Percentiles rank a stretch among this genome's conserved stretches.
Conservation (phyloP, 2,888 invertebrate genomes). For the Anodontia alba region DNA sequence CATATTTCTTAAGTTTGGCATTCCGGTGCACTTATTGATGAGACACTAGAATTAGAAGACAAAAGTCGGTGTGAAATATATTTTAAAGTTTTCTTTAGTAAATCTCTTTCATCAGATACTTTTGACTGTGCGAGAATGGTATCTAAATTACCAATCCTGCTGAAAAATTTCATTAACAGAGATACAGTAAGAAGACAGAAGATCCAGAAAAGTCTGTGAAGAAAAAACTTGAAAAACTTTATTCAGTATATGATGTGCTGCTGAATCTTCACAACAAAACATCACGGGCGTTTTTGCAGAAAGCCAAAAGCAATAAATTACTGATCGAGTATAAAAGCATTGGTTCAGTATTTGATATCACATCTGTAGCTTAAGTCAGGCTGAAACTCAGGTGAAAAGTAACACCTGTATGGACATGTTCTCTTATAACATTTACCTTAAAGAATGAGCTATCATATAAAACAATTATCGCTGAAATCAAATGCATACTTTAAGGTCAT, state of each 20-base stretch:
- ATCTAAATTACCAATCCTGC: constrained; percentile 27
- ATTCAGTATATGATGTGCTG: constrained; percentile 32
- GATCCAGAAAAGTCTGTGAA: neutral
- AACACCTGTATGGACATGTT: constrained; percentile 25
- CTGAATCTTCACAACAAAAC: constrained; percentile 39
- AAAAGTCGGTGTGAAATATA: neutral
- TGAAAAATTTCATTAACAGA: constrained; percentile 33
- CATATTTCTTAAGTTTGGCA: neutral
- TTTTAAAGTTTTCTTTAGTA: neutral
- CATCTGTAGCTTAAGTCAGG: constrained; percentile 19
- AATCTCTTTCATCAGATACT: constrained; percentile 14
- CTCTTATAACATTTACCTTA: constrained; percentile 47
- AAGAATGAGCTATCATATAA: constrained; percentile 20
- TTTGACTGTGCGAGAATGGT: constrained; percentile 43
- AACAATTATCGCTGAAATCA: neutral
- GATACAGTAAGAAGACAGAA: neutral
- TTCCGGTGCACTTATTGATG: constrained; percentile 17
- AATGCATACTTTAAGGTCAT: constrained; percentile 11
- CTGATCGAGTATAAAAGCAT: constrained; percentile 37
- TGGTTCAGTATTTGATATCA: constrained; percentile 42
- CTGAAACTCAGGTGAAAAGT: constrained; percentile 34
- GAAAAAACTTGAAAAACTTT: constrained; percentile 31
- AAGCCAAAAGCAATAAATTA: constrained; percentile 33
- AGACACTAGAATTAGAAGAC: neutral
- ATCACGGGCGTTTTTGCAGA: constrained; percentile 41